Conservation (phyloP, 2,113 vertebrate genomes). For the Oceanodroma tethys region DNA sequence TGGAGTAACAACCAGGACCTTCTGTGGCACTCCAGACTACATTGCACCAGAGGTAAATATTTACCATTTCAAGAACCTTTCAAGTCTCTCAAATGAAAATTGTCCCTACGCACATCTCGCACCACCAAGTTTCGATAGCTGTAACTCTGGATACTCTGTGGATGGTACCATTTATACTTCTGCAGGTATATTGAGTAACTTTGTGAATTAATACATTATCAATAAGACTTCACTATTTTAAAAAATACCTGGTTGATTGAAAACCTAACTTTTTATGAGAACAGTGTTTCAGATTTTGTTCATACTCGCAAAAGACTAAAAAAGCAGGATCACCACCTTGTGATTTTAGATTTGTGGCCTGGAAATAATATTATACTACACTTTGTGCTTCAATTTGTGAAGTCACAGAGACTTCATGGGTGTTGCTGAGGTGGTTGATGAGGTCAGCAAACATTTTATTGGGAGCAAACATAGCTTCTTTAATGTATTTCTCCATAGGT, state of each 20-base stretch:
- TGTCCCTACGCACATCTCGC: background rate
- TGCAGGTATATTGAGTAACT: background rate
- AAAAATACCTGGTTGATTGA: background rate
- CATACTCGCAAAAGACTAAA: background rate
- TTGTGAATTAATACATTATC: background rate
- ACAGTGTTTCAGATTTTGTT: background rate
- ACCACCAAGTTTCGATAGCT: background rate
- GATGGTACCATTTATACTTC: background rate
- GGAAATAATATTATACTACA: background rate
- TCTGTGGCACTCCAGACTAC: constrained; percentile 98
- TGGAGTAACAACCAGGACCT: constrained; percentile 89
- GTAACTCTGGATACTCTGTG: background rate
- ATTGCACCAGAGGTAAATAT: constrained; percentile 92
- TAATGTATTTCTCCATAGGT: background rate
- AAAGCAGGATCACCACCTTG: background rate
- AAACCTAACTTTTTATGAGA: background rate
- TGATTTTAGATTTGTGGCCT: background rate
- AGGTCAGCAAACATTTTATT: background rate
- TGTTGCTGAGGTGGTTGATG: background rate
- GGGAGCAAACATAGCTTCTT: background rate
- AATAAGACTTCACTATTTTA: background rate
- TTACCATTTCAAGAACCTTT: background rate
- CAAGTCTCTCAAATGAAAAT: background rate
- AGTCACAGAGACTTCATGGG: background rate
- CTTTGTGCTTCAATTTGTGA: background rate